phyloP scores from a whole-genome alignment of 1,140 invertebrate genomes.

The Anagrus nilaparvatae region DNA sequence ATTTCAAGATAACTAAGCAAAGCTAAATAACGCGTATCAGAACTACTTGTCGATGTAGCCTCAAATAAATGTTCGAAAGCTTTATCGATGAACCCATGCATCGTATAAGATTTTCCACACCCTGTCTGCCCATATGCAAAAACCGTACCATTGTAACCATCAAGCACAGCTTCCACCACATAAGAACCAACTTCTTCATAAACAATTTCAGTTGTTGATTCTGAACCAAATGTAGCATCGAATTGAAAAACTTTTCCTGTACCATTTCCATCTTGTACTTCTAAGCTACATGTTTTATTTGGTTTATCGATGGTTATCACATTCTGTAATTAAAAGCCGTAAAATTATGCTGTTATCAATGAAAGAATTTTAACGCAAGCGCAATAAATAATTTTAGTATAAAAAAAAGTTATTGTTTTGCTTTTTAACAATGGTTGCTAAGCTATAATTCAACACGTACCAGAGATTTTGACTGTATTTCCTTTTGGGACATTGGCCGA shows the following conservation, averaged over 20 bases:
- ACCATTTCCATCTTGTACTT: constrained; percentile 34
- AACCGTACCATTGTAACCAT: constrained; percentile 80
- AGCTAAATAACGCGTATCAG: constrained; percentile 74
- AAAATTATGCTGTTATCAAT: too few species aligned
- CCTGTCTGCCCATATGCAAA: constrained; percentile 86
- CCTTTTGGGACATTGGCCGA: constrained; percentile 60
- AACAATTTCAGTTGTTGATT: constrained; percentile 31
- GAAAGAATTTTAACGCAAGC: too few species aligned
- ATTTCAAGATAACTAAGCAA: constrained; percentile 90
- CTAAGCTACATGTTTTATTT: constrained; percentile 56
- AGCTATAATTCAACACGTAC: constrained; percentile 21
- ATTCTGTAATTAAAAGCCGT: constrained; percentile 1
- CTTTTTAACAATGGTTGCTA: not conserved
- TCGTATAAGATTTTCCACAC: constrained; percentile 73
- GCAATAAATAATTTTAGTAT: too few species aligned
- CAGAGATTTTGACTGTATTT: constrained; percentile 33
- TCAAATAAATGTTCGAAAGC: constrained; percentile 90
- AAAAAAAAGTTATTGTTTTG: too few species aligned
- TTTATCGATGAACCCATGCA: constrained; percentile 75
- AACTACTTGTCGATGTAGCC: constrained; percentile 67
- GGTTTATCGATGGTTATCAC: constrained; percentile 21
- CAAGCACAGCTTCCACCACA: constrained; percentile 60
- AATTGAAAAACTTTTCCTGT: constrained; percentile 39
- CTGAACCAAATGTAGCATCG: constrained; percentile 33
- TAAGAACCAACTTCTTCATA: constrained; percentile 40